phyloP scores from a whole-genome alignment of 2,797 vertebrate genomes.

The Mastacembelus armatus region DNA sequence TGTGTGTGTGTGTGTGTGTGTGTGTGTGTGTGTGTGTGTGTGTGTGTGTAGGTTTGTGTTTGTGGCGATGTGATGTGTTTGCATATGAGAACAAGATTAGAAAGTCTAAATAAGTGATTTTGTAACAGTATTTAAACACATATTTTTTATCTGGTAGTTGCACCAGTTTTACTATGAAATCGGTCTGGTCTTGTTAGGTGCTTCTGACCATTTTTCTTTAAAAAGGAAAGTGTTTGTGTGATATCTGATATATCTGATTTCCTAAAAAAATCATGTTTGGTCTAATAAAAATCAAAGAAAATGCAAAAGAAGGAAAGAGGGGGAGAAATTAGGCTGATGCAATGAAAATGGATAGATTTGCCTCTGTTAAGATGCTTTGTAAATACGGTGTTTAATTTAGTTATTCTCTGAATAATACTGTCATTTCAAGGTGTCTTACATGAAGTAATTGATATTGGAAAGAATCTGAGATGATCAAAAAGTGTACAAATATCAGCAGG shows the following conservation, averaged over 20 bases:
- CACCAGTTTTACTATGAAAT: background rate
- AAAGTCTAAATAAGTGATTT: slow-evolving; percentile 21
- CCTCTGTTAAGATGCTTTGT: background rate
- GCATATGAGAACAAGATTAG: slow-evolving; percentile 30
- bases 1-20: slow-evolving; percentile 18
- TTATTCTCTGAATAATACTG: background rate
- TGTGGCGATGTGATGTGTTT: slow-evolving; percentile 28
- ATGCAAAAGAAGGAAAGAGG: background rate
- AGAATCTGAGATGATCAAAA: background rate
- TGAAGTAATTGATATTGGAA: background rate
- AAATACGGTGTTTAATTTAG: background rate
- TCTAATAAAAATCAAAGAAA: background rate
- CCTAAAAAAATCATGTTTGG: background rate
- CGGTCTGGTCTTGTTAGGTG: background rate
- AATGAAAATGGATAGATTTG: background rate
- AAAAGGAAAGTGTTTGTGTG: background rate
- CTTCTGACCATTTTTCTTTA: background rate
- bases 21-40: slow-evolving; percentile 23
- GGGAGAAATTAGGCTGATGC: background rate
- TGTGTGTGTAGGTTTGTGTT: slow-evolving; percentile 7
- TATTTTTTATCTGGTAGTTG: slow-evolving; percentile 1
- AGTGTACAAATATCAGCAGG: background rate
- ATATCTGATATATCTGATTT: background rate
- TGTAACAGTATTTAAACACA: slow-evolving; percentile 18
- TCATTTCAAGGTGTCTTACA: background rate